These are phyloP conservation scores for Cyanoliseus patagonus DNA, from an alignment of 2,113 vertebrate genomes.

Conservation along the genomic window DNA sequence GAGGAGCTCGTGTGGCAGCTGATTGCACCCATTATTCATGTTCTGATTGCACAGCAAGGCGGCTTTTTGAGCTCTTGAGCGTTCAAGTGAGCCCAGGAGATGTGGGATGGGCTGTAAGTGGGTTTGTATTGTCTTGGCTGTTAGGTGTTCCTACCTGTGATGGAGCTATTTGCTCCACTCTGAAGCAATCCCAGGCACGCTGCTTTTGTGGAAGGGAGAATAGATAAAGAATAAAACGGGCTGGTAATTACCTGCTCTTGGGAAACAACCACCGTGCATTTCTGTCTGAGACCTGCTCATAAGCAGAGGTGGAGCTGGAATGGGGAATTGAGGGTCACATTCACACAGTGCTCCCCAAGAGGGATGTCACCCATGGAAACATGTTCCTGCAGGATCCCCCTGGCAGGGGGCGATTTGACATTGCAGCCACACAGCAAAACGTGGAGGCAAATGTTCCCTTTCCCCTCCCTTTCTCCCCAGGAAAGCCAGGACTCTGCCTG, in stretches of 20 bases:
- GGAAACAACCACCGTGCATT: accelerated
- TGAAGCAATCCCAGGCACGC: accelerated
- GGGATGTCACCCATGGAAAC: not conserved
- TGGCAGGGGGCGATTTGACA: not conserved
- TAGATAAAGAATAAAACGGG: not conserved
- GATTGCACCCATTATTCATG: not conserved
- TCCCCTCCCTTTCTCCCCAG: not conserved
- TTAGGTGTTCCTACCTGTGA: not conserved
- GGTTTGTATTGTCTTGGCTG: not conserved
- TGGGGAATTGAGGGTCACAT: not conserved
- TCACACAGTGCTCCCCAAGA: not conserved
- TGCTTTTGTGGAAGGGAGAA: not conserved
- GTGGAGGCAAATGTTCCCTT: not conserved
- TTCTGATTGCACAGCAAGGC: accelerated
- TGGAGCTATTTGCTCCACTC: not conserved
- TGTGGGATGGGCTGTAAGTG: not conserved
- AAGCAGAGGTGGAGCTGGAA: not conserved
- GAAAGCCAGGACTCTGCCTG: not conserved
- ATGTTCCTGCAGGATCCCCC: not conserved
- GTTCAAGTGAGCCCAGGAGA: not conserved
- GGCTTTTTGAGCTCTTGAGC: not conserved
- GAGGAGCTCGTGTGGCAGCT: accelerated
- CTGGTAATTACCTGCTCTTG: not conserved
- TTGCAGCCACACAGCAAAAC: accelerated
- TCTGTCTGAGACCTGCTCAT: not conserved